Percentiles rank a stretch among this genome's conserved stretches.
Evolutionary conservation across 2,113 vertebrate genomes (phyloP).

Genomic region (Eulemur macaco): DNA sequence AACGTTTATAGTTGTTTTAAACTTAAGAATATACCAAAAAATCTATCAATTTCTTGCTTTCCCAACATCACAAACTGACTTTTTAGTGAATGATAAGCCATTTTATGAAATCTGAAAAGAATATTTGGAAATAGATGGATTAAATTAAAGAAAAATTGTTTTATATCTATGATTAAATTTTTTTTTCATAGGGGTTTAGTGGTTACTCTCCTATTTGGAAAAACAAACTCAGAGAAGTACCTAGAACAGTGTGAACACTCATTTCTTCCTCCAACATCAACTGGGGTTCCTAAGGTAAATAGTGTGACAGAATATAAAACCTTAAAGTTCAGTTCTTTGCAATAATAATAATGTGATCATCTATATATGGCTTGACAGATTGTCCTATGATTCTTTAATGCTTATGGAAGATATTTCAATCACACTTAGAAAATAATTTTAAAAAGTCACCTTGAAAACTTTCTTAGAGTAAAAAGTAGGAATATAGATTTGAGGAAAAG

Average conservation of each 20-base stretch:
- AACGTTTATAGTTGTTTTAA: slow-evolving; percentile 27
- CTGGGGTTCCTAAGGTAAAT: slow-evolving; percentile 94
- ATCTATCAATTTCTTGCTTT: neutral
- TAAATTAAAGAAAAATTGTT: slow-evolving; percentile 44
- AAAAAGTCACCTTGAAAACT: neutral
- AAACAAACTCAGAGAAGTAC: slow-evolving; percentile 97
- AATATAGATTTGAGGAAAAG: slow-evolving; percentile 1
- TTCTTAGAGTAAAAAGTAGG: neutral
- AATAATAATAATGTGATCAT: neutral
- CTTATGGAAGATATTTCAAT: neutral
- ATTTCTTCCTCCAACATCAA: slow-evolving; percentile 91
- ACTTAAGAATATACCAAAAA: slow-evolving; percentile 41
- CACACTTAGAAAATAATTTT: neutral
- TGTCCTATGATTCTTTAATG: neutral
- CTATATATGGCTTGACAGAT: neutral
- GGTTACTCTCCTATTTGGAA: slow-evolving; percentile 96
- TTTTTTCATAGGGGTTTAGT: slow-evolving; percentile 90
- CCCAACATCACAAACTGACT: neutral
- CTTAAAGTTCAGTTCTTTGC: neutral
- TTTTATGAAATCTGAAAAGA: slow-evolving; percentile 2
- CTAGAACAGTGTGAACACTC: slow-evolving; percentile 97
- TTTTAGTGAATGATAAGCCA: neutral
- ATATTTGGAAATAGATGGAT: neutral
- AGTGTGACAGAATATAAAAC: neutral
- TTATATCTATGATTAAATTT: slow-evolving; percentile 28